Conservation (phyloP, 2,113 vertebrate genomes). For the Danionella cerebrum region DNA sequence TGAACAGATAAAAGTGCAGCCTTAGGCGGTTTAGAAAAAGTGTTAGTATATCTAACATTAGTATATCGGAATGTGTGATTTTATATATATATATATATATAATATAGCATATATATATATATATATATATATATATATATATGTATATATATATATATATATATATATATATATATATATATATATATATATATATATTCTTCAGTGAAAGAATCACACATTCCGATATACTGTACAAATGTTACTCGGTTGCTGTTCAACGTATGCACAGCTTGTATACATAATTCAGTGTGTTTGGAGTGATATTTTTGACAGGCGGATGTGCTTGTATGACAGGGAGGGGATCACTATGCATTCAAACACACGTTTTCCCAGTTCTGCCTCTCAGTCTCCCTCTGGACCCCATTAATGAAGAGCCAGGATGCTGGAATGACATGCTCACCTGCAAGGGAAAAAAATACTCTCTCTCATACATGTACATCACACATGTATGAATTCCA, state of each 20-base stretch:
- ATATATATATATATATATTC: no score
- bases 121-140: no score
- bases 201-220: no score
- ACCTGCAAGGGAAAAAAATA: slow-evolving; percentile 37
- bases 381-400: slow-evolving; percentile 55
- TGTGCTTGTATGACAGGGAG: slow-evolving; percentile 35
- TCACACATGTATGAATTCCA: slow-evolving; percentile 45
- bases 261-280: slow-evolving; percentile 29
- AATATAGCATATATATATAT: no score
- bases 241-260: neutral
- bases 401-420: slow-evolving; percentile 61
- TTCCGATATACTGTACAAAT: neutral
- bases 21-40: no score
- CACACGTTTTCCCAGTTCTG: slow-evolving; percentile 34
- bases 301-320: slow-evolving; percentile 43
- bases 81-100: no score
- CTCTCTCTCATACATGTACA: slow-evolving; percentile 43
- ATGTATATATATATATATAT: no score
- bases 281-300: slow-evolving; percentile 37
- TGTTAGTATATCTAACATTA: no score
- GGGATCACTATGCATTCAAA: slow-evolving; percentile 25
- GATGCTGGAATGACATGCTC: slow-evolving; percentile 37
- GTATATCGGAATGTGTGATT: no score
- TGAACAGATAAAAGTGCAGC: no score
- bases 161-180: no score